Conservation (phyloP, 2,113 vertebrate species). For the Sterrhoptilus dennistouni region DNA sequence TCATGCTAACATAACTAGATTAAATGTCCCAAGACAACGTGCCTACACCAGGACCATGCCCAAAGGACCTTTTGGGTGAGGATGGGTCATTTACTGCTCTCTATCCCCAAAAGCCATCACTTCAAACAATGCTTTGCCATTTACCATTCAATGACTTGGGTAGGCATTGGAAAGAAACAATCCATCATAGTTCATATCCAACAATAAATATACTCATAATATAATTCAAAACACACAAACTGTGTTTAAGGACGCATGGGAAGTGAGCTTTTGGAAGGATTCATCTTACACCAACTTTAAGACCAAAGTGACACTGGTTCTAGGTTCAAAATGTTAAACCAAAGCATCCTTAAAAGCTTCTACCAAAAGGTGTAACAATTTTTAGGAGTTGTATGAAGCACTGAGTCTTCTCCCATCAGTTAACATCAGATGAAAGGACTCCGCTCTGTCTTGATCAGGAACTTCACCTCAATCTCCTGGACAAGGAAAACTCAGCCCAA, state of each 20-base stretch:
- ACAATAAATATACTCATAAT: neutral
- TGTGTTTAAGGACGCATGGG: neutral
- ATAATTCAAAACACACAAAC: neutral
- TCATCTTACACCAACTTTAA: neutral
- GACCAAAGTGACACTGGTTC: neutral
- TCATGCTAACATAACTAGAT: neutral
- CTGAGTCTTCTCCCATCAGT: neutral
- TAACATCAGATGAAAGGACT: neutral
- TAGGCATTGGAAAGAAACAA: neutral
- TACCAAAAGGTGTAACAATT: neutral
- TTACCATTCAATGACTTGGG: neutral
- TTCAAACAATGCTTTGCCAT: neutral
- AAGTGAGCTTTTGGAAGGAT: neutral
- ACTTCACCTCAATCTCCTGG: neutral
- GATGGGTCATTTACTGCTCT: neutral
- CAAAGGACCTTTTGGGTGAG: neutral
- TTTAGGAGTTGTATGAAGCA: neutral
- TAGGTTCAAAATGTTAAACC: neutral
- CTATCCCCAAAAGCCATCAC: neutral
- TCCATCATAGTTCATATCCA: neutral
- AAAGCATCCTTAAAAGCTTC: neutral
- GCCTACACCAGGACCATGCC: neutral
- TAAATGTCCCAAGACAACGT: neutral
- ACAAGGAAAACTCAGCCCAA: neutral
- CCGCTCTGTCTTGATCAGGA: neutral